Evolutionary conservation across 2,888 invertebrate species (phyloP), one percentile per base, ranked within the genome.

Genomic region (Melanostoma mellinum): DNA sequence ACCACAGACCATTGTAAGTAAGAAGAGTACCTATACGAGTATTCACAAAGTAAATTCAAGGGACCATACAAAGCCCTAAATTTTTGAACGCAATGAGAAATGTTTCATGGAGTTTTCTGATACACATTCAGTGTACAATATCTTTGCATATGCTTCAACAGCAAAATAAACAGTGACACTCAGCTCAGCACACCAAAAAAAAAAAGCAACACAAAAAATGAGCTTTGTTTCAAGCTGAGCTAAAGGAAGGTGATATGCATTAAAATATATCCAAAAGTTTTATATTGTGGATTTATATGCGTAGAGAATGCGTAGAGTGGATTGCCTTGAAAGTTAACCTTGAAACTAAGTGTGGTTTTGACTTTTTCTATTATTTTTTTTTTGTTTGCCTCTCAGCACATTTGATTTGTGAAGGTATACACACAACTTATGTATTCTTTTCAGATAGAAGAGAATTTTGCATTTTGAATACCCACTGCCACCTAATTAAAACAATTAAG

Each of bases 321-420:
- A 79, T 84, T 75, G 68, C 84, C 84, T 84, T 84, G 84, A 35
- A 71, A 79, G 4, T 75, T 75, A 74, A 84, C 79, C 84, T 75
- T 84, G 84, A 75, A 79, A 65, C 60, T 71, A 10, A 61, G 71
- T 84, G 65, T 73, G 71, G 74, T 60, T 73, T 78, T 76, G 60
- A 58, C 55, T 75, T 71, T 75, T 73, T 53, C n/a, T 63, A 56
- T 68, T 63, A n/a, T 69, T 65, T 78, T 56, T 69, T 48, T 61
- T 61, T n/a, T 30, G 32, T 10, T 53, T 48, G 9, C 48, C 55
- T 10, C 33, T n/a, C 36, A 55, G 6, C 9, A 33, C 32, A 58
- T n/a, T 42, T 9, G 5, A 6, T 53, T 65, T 53, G 2, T 35
- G 42, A 46, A 38, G 50, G 56, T 33, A 40, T 10, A 8, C 36